Percentiles rank a stretch among this genome's conserved stretches.
Evolutionary conservation across 2,888 invertebrate genomes (phyloP).

Genomic region (Drosophila testacea): DNA sequence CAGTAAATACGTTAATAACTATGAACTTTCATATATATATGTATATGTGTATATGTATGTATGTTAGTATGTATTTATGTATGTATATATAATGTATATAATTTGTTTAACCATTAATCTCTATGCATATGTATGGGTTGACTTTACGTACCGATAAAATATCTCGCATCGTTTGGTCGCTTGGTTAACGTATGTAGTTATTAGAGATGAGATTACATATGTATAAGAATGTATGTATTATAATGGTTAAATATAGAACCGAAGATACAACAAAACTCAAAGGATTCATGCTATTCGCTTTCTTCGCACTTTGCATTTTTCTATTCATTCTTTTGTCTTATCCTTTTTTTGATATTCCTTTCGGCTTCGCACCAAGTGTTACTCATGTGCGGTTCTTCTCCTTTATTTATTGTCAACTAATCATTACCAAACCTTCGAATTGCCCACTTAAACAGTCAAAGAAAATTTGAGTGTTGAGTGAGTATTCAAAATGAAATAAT

Average conservation of each 20-base stretch:
- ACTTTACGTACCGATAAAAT: constrained; percentile 51
- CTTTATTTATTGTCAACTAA: constrained; percentile 72
- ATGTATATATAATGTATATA: constrained; percentile 19
- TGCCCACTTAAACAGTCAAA: constrained; percentile 17
- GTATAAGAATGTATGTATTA: constrained; percentile 8
- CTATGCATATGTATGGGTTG: constrained; percentile 73
- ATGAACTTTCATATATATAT: constrained; percentile 53
- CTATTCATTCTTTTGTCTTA: background rate
- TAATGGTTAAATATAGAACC: constrained; percentile 20
- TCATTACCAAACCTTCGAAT: constrained; percentile 57
- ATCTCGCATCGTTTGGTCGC: constrained; percentile 31
- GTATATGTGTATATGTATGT: constrained; percentile 23
- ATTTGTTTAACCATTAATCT: constrained; percentile 60
- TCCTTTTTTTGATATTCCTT: constrained; percentile 4
- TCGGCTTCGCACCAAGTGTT: background rate
- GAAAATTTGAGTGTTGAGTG: background rate
- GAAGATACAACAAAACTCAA: constrained; percentile 39
- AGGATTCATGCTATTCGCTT: background rate
- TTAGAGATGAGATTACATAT: constrained; percentile 25
- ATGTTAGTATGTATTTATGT: constrained; percentile 41
- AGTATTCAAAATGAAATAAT: constrained; percentile 16
- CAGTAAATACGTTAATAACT: constrained; percentile 50
- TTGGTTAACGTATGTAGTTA: constrained; percentile 35
- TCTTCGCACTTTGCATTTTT: background rate
- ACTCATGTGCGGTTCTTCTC: background rate